phyloP scores from a whole-genome alignment of 2,113 vertebrate species.

The Ahaetulla prasina region DNA sequence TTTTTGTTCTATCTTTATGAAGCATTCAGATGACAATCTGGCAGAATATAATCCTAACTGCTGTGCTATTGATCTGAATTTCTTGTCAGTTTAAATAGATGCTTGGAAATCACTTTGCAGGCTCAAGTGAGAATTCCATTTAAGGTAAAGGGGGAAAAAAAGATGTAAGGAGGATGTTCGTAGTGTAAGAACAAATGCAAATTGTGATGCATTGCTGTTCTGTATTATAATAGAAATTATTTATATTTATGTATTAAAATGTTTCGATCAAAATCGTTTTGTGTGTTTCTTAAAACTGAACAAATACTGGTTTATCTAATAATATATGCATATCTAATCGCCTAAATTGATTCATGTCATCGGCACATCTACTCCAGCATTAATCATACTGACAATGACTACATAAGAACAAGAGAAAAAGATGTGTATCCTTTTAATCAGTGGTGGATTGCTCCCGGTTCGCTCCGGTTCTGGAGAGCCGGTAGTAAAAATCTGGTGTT shows the following conservation, averaged over 20 bases:
- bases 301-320: neutral
- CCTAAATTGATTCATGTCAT: neutral
- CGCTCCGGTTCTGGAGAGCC: too few relatives aligned
- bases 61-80: neutral
- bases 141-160: neutral
- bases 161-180: neutral
- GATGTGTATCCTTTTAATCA: too few relatives aligned
- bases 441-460: too few relatives aligned
- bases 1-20: neutral
- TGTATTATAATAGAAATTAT: neutral
- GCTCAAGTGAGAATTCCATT: slow-evolving; percentile 22
- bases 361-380: too few relatives aligned
- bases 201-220: slow-evolving; percentile 17
- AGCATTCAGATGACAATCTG: neutral
- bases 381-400: neutral
- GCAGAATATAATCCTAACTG: neutral
- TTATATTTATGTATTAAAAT: slow-evolving; percentile 46
- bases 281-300: neutral
- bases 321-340: neutral
- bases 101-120: slow-evolving; percentile 28
- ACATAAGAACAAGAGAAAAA: neutral
- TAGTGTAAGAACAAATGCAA: neutral
- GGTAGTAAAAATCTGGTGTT: too few relatives aligned
- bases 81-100: neutral
- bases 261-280: slow-evolving; percentile 14